Base-by-base conservation (phyloP, 2,888 invertebrate species). In the Eremobia ochroleuca region DNA sequence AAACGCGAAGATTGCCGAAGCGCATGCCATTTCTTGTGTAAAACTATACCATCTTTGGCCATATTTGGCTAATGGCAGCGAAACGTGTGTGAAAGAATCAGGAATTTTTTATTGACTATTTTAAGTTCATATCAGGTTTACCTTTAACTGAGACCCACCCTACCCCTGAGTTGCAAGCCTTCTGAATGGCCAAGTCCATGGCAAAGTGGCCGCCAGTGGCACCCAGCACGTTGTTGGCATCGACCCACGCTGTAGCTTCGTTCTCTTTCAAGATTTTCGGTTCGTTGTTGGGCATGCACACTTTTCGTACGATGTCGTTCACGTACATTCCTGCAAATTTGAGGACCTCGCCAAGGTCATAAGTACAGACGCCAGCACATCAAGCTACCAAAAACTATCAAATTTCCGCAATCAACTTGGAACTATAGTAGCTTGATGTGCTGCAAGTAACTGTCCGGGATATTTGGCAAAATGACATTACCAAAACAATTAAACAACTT, bases 101-200 rank as follows among this genome's bases (percentile, higher is more conserved):
- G 11, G 4, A 1, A 1, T 21, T 52, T 21, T 11, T 34, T 46
- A 34, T 9, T 18, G 9, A 18, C 1, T 21, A 21, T 21, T 52
- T 68, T 25, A n/a, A 15, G 46, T 21, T 65, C 13, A 31, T 37
- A 3, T 18, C 13, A 40, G 6, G 11, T 40, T 65, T 92, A 97
- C 98, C 97, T 95, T 97, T 98, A 0, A 98, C 98, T 15, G 97
- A 97, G 0, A 99, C 98, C 98, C 98, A 98, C 71, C 98, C 99
- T 8, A 99, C 97, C 1, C 99, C 99, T 21, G 97, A 97, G 28
- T 97, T 96, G 88, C 97, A 97, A 0, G 99, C 99, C 90, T 99
- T 99, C 85, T 97, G 95, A 13, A 99, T 98, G 4, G 99, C 99
- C 77, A 99, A 91, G 76, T 98, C 97, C 98, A 98, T 98, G 81